Percentiles rank a stretch among this genome's conserved stretches.
These are phyloP conservation scores for Haemorhous mexicanus DNA, from an alignment of 2,113 vertebrate species.

Conservation along the genomic window DNA sequence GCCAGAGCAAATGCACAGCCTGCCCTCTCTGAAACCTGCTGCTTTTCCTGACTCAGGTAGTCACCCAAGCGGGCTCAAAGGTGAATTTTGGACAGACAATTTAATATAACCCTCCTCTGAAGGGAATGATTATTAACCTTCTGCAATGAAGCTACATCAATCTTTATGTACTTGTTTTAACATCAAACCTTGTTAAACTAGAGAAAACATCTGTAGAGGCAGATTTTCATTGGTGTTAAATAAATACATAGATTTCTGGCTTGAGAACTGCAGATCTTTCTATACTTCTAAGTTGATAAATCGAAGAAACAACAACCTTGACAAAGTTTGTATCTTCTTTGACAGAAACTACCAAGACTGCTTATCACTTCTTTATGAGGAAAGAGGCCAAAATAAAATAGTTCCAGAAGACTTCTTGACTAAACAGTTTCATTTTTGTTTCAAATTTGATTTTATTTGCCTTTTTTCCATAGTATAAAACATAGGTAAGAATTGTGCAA, in stretches of 20 bases:
- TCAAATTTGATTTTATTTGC: background rate
- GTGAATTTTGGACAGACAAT: constrained; percentile 38
- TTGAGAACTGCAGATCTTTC: background rate
- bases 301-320: background rate
- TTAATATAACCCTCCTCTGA: constrained; percentile 8
- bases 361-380: background rate
- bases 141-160: background rate
- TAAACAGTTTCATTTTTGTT: background rate
- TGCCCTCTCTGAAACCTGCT: background rate
- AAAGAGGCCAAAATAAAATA: background rate
- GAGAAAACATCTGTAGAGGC: background rate
- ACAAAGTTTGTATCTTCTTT: background rate
- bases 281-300: background rate
- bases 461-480: background rate
- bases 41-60: background rate
- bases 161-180: constrained; percentile 12
- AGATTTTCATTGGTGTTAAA: background rate
- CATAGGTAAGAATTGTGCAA: background rate
- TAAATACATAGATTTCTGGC: background rate
- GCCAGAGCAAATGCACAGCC: background rate
- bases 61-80: background rate
- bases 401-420: background rate
- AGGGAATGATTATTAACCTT: constrained; percentile 23
- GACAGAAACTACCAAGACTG: background rate
- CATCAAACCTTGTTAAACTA: background rate